phyloP scores from a whole-genome alignment of 2,113 vertebrate species.

The Prolemur simus region DNA sequence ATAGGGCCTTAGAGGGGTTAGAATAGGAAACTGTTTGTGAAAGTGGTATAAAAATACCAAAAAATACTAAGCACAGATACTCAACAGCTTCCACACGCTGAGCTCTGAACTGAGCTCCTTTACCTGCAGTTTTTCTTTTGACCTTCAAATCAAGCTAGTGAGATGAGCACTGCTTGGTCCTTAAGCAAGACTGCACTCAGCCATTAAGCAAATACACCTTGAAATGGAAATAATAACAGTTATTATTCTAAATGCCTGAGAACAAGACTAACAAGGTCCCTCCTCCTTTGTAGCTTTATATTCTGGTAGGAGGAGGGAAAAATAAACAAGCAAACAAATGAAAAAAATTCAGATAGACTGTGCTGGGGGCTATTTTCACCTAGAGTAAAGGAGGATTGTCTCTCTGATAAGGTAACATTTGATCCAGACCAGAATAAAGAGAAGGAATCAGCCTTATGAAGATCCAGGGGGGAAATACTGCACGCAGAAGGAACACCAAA shows the following conservation, averaged over 20 bases:
- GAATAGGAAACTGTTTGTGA: neutral
- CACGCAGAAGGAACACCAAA: neutral
- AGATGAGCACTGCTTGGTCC: neutral
- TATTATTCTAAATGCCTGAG: neutral
- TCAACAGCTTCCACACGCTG: neutral
- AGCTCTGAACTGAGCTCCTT: neutral
- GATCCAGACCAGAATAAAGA: neutral
- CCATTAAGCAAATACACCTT: neutral
- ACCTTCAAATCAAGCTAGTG: neutral
- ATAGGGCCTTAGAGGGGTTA: neutral
- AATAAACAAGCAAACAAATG: neutral
- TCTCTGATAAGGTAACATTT: neutral
- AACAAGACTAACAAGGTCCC: neutral
- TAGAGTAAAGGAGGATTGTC: neutral
- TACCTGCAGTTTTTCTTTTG: neutral
- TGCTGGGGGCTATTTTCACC: neutral
- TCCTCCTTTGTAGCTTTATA: neutral
- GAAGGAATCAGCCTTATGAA: neutral
- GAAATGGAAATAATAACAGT: neutral
- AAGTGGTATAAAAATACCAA: neutral
- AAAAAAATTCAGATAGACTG: neutral
- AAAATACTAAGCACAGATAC: neutral
- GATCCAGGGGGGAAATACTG: neutral
- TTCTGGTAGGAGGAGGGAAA: neutral
- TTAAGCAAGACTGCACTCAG: neutral